A percentile compares a stretch with the other conserved stretches of the same genome.
These are phyloP conservation scores for Tricholaema leucomelas DNA, from an alignment of 2,113 vertebrate genomes.

Conservation along the genomic window DNA sequence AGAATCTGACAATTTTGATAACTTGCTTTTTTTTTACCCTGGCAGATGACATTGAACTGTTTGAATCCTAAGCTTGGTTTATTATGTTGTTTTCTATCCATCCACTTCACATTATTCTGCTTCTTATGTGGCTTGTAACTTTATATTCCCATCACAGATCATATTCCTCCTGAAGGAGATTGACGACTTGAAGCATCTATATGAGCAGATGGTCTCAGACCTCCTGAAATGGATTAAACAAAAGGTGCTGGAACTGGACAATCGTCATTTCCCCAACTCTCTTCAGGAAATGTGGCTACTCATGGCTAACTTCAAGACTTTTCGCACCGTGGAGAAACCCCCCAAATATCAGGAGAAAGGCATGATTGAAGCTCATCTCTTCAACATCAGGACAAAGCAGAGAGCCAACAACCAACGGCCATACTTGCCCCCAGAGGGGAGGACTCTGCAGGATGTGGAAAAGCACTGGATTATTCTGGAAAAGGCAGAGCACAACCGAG, in stretches of 20 bases:
- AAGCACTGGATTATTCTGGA: conserved; percentile 82
- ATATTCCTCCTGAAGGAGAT: conserved; percentile 83
- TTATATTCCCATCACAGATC: conserved; percentile 70
- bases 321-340: conserved; percentile 88
- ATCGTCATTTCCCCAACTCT: conserved; percentile 83
- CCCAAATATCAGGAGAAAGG: conserved; percentile 88
- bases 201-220: conserved; percentile 81
- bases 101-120: neutral
- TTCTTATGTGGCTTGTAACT: neutral
- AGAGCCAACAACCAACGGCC: conserved; percentile 83
- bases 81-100: neutral
- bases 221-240: conserved; percentile 86
- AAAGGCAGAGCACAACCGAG: conserved; percentile 76
- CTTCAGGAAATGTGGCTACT: conserved; percentile 82
- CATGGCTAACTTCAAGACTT: conserved; percentile 84
- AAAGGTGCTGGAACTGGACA: conserved; percentile 82
- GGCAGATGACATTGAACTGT: neutral
- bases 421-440: conserved; percentile 82
- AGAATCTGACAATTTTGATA: neutral
- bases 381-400: conserved; percentile 82
- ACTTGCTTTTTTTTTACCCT: neutral
- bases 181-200: conserved; percentile 79
- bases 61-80: neutral
- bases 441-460: conserved; percentile 79
- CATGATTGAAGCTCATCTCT: conserved; percentile 85